Base-by-base conservation (phyloP, 1,140 invertebrate genomes). In the Epicauta chinensis region DNA sequence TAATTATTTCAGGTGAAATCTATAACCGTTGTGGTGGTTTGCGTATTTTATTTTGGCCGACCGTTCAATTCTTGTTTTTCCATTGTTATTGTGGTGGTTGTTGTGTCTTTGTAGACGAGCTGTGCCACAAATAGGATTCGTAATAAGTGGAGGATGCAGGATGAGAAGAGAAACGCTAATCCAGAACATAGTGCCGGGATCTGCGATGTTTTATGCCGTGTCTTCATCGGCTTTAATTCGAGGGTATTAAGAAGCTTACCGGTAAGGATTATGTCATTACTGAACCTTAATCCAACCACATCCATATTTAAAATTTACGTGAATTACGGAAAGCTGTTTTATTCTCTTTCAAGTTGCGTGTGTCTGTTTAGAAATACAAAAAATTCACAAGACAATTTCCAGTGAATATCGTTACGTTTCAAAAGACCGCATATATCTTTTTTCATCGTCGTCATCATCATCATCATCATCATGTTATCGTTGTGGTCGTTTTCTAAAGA, bases 301-400 rank as follows among this genome's bases (percentile, higher is more conserved):
- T 42, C 50, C 51, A 57, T 57, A 57, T 57, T 57, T 57, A 57
- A 57, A 57, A 57, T 57, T 47, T 53, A 53, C 55, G 51, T 41
- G 30, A 55, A 51, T 45, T 53, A 32, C 32, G 32, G 32, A 30
- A 30, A 13, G 29, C 13, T 6, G 17, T 23, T 7, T 42, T 42
- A 15, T 32, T 15, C 29, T 7, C 44, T 14, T 35, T 32, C 39
- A 32, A 35, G 36, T 42, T 31, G 29, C 10, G 10, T 16, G 11
- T 5, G 2, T 15, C 37, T 12, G 31, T 30, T 36, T 40, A 40
- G 47, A 36, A 49, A 40, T 51, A 34, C 12, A 31, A 11, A 35
- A 6, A n/a, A n/a, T n/a, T n/a, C n/a, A n/a, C n/a, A n/a, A n/a
- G n/a, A n/a, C 37, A n/a, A 34, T 42, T 29, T 42, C 40, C 40